A percentile compares a stretch with the other conserved stretches of the same genome.
phyloP scores from a whole-genome alignment of 2,888 invertebrate genomes.

The Argyra leucocephala region DNA sequence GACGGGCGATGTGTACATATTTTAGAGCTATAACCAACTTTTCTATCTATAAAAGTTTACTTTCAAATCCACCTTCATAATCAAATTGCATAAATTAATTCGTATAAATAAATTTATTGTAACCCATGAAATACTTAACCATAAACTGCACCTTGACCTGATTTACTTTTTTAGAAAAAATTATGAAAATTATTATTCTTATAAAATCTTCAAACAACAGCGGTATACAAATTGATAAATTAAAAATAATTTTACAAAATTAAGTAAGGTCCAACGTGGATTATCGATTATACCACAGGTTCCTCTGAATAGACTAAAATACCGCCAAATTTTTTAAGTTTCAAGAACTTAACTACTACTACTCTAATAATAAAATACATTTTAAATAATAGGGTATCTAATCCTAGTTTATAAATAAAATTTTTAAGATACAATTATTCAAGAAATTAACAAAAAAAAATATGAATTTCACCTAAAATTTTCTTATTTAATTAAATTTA shows the following conservation, averaged over 20 bases:
- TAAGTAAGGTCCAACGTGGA: too few relatives aligned
- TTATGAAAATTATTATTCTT: conserved; percentile 45
- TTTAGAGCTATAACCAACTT: conserved; percentile 55
- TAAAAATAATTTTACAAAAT: too few relatives aligned
- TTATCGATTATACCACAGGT: too few relatives aligned
- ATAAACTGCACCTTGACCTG: conserved; percentile 65
- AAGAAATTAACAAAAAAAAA: conserved; percentile 36
- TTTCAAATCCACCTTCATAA: conserved; percentile 57
- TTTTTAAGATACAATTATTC: conserved; percentile 44
- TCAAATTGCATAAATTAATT: conserved; percentile 46
- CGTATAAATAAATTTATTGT: conserved; percentile 49
- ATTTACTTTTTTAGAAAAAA: conserved; percentile 46
- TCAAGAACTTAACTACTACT: too few relatives aligned
- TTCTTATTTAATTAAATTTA: conserved; percentile 37
- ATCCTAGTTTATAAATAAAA: conserved; percentile 51
- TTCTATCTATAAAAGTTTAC: conserved; percentile 50
- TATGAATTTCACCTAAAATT: conserved; percentile 53
- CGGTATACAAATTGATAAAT: too few relatives aligned
- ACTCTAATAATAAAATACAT: too few relatives aligned
- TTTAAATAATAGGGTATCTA: conserved; percentile 59
- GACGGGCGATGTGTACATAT: conserved; percentile 74
- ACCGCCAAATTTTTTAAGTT: too few relatives aligned
- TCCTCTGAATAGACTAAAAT: too few relatives aligned
- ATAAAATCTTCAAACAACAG: too few relatives aligned
- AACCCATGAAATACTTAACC: conserved; percentile 56